These are phyloP conservation scores for Scomber japonicus DNA, from an alignment of 2,113 vertebrate species.

Conservation along the genomic window DNA sequence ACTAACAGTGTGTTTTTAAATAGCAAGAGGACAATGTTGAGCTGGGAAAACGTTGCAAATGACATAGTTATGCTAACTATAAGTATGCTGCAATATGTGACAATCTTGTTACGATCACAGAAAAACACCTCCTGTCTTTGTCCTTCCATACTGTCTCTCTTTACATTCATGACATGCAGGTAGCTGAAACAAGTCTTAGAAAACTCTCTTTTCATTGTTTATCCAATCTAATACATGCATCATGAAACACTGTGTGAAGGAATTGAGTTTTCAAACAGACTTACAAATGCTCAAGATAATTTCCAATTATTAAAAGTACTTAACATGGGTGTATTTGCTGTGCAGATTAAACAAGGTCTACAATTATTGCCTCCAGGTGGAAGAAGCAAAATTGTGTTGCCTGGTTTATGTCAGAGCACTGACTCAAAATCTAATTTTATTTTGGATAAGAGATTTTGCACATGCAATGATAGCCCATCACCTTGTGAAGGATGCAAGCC, in stretches of 20 bases:
- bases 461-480: neutral
- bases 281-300: neutral
- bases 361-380: neutral
- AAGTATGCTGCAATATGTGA: conserved; percentile 7
- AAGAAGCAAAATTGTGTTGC: neutral
- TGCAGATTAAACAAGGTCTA: neutral
- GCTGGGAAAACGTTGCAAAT: conserved; percentile 21
- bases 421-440: neutral
- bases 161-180: neutral
- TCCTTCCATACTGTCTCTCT: neutral
- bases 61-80: conserved; percentile 24
- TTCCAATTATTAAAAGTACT: neutral
- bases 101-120: neutral
- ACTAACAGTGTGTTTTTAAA: conserved; percentile 22
- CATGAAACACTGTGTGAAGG: neutral
- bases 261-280: neutral
- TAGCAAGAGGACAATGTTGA: conserved; percentile 15
- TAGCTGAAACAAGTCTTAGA: neutral
- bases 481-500: conserved; percentile 13
- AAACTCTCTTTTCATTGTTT: neutral
- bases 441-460: conserved; percentile 7
- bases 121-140: neutral
- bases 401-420: neutral
- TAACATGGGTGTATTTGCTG: neutral
- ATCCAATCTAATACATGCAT: neutral